Conservation (phyloP, 2,888 invertebrate genomes). For the Listrodromus nycthemerus region DNA sequence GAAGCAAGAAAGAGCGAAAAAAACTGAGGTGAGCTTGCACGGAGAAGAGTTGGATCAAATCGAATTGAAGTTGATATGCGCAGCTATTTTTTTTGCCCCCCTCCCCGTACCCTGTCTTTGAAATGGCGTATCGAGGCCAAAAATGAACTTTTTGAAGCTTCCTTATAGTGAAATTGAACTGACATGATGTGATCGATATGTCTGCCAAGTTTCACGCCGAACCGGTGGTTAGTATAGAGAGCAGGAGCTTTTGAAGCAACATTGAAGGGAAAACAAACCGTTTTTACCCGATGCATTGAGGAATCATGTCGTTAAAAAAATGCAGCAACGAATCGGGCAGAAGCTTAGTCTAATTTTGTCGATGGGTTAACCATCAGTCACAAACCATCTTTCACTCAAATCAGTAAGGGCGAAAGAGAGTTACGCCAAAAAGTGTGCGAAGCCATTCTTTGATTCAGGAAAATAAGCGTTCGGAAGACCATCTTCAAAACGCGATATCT, state of each 20-base stretch:
- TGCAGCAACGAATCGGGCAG: no score
- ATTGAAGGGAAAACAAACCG: no score
- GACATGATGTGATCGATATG: background rate
- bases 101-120: background rate
- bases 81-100: background rate
- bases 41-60: background rate
- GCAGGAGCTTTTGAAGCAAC: no score
- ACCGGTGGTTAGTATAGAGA: no score
- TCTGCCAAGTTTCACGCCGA: no score
- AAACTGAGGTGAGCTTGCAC: background rate
- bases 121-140: background rate
- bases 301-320: no score
- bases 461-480: background rate
- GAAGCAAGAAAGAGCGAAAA: background rate
- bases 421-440: background rate
- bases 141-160: background rate
- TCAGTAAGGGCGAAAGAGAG: background rate
- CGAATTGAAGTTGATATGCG: background rate
- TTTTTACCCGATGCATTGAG: no score
- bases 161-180: background rate
- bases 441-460: background rate
- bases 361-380: no score
- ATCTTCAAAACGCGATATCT: background rate
- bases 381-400: background rate
- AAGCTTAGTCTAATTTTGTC: no score